Conservation (phyloP, 2,113 vertebrate genomes). For the Loxodonta africana region DNA sequence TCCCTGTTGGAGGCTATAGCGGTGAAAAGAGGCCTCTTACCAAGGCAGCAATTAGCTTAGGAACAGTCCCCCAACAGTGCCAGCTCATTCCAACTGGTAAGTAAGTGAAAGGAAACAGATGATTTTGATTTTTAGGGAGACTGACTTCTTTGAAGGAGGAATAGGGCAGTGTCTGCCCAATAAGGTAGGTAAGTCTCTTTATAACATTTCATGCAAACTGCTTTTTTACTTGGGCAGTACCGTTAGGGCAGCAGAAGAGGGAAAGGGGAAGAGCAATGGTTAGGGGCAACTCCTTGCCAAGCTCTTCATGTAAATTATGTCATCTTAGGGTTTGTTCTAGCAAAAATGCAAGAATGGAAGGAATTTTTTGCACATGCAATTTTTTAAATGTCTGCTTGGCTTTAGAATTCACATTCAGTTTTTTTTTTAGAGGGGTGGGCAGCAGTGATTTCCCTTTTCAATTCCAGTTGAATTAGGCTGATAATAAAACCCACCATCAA, state of each 20-base stretch:
- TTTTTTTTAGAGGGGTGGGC: background rate
- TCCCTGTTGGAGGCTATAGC: background rate
- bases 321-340: background rate
- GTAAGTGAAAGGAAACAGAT: background rate
- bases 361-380: background rate
- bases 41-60: background rate
- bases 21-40: background rate
- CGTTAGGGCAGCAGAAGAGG: background rate
- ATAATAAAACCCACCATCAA: background rate
- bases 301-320: fast-evolving
- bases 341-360: background rate
- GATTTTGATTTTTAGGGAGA: background rate
- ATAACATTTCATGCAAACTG: background rate
- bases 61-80: background rate
- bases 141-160: background rate
- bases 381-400: background rate
- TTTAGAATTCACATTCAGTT: background rate
- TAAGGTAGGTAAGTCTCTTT: background rate
- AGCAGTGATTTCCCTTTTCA: background rate
- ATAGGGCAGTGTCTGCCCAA: background rate
- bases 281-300: too few species aligned
- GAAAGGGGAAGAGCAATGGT: background rate
- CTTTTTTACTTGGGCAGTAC: background rate
- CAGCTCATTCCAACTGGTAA: background rate
- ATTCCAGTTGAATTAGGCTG: background rate